Evolutionary conservation across 2,113 vertebrate species (phyloP), one percentile per base, ranked within the genome.

Genomic region (Ctenodactylus gundi): DNA sequence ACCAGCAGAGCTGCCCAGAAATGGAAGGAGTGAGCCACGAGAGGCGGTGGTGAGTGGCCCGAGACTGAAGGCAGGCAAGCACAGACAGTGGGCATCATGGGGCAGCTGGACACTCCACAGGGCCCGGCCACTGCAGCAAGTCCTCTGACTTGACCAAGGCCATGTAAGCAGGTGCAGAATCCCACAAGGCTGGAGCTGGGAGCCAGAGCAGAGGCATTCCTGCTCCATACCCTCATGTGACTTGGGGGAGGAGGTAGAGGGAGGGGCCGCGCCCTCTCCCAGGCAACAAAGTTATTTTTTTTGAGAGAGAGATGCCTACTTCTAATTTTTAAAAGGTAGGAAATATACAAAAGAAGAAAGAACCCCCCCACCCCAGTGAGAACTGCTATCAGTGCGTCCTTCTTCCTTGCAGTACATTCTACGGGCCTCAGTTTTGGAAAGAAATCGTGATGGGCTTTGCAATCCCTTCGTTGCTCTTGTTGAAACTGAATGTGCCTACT

Each of bases 1-100:
- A 31, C 89, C 87, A 73, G 76, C 95, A 90, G 65, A 36, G 95
- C 91, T 95, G 92, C 93, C 95, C 96, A 97, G 96, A 96, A 97
- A 93, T 84, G 75, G 97, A 94, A 93, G 21, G 73, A 82, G 53
- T 4, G 1, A 46, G 76, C 64, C 12, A 64, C 73, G 55, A 18
- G 8, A 34, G 44, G 73, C 64, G 65, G 95, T 88, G 88, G 88
- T 51, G 84, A 93, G 91, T 31, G 3, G 46, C 93, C 86, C 4
- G 64, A 12, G 44, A 82, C 64, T 10, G 29, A 55, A 82, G 86
- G 90, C 90, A 46, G 34, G 57, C 76, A 91, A 90, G 49, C 36
- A 44, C n/a, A 34, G 25, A 44, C 62, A 62, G 76, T 20, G 25
- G 68, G 27, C 4, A 9, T 5, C 34, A 17, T 5, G 1, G 3